Evolutionary conservation across 1,140 invertebrate species (phyloP), one percentile per base, ranked within the genome.

Genomic region (Philopotamus ludificatus): DNA sequence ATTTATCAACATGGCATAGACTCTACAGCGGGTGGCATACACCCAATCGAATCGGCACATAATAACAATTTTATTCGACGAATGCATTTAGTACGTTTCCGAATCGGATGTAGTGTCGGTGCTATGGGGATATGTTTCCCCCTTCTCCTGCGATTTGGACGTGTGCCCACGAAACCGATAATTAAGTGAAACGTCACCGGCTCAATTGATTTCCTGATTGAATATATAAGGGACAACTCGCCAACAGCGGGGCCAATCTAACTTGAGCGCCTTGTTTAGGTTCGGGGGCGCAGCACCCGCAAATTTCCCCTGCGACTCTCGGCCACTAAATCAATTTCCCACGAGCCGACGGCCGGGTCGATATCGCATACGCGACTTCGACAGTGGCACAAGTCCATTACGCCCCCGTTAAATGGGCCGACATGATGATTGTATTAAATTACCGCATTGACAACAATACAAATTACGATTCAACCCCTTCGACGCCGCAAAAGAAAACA

Each of bases 101-200:
- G n/a, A n/a, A n/a, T n/a, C n/a, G n/a, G n/a, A n/a, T n/a, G n/a
- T n/a, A n/a, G n/a, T n/a, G n/a, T n/a, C n/a, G n/a, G n/a, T n/a
- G n/a, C n/a, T n/a, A 34, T 34, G 4, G 28, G 28, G 28, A 12
- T 34, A 12, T 34, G 28, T 4, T 3, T 20, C 22, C 18, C 20
- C 50, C 3, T 49, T 9, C 45, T 39, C 9, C 12, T 15, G 20
- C 16, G 21, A 57, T 57, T 65, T 58, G 63, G 53, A 55, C 54
- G 25, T 22, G 20, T 26, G 57, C 57, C 63, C 59, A 60, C 25
- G 57, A 62, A 57, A 45, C 54, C 34, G 65, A 58, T 66, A 70
- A 70, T 70, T 63, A 66, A 70, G 68, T 70, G 68, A 70, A 66
- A 70, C 65, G 68, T 70, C 68, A 66, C 64, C 64, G 25, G 65